These are phyloP conservation scores for Hyperoplus lanceolatus DNA, from an alignment of 2,797 vertebrate genomes.

Conservation along the genomic window DNA sequence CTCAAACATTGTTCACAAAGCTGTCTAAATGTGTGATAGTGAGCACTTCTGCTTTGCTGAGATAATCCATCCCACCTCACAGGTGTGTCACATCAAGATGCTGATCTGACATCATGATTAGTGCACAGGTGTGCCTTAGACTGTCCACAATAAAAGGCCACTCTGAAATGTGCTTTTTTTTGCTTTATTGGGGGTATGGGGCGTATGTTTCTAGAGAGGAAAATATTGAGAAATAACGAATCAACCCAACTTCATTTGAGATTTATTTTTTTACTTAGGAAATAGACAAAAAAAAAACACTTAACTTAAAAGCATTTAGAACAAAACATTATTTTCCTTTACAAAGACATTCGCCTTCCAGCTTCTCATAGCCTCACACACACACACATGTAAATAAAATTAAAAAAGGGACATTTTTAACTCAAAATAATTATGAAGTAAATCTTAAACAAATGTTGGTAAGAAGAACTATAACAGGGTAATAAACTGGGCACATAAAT, in stretches of 20 bases:
- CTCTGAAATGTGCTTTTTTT: too few species aligned
- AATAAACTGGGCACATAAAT: not conserved
- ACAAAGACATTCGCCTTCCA: not conserved
- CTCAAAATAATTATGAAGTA: not conserved
- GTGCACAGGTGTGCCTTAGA: too few species aligned
- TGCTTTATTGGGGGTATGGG: too few species aligned
- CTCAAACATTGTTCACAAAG: too few species aligned
- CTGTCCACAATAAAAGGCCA: too few species aligned
- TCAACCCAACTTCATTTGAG: too few species aligned
- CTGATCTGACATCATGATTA: too few species aligned
- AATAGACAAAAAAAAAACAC: not conserved
- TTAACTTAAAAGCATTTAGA: not conserved
- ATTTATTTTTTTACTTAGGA: constrained; percentile 13
- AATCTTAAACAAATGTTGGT: not conserved
- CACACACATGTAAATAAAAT: not conserved
- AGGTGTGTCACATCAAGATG: too few species aligned
- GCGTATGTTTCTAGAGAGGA: not conserved
- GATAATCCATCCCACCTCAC: too few species aligned
- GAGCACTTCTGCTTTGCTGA: too few species aligned
- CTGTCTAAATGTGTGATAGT: too few species aligned
- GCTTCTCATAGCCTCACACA: not conserved
- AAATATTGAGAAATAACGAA: not conserved
- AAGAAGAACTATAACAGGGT: not conserved
- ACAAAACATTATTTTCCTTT: constrained; percentile 4
- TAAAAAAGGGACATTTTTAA: not conserved